Conservation (phyloP, 2,113 vertebrate species). For the Sceloporus undulatus region DNA sequence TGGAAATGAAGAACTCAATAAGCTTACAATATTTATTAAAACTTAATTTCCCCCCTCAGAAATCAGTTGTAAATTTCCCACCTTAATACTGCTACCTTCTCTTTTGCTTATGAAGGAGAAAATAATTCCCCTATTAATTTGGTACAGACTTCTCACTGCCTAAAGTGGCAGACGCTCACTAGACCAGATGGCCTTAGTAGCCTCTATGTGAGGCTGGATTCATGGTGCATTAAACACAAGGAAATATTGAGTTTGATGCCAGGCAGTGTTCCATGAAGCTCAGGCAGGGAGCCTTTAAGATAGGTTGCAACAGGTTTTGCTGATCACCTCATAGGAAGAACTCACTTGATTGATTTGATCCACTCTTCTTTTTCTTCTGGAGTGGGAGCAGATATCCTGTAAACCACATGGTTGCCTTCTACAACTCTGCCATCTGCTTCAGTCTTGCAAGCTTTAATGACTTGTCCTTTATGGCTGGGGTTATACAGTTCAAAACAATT, state of each 20-base stretch:
- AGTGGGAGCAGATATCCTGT: constrained; percentile 97
- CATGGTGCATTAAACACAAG: not conserved
- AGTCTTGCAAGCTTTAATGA: constrained; percentile 98
- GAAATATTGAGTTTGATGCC: not conserved
- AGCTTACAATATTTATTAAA: not conserved
- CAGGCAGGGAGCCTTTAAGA: not conserved
- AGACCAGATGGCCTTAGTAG: too few species aligned
- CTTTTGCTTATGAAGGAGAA: not conserved
- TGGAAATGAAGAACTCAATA: not conserved
- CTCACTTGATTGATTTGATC: constrained; percentile 99
- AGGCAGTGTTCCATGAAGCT: not conserved
- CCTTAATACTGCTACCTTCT: not conserved
- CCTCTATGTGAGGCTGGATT: not conserved
- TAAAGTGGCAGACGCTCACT: too few species aligned
- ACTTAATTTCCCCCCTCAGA: too few species aligned
- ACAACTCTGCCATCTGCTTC: constrained; percentile 96
- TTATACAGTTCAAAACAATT: constrained; percentile 99
- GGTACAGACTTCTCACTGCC: not conserved
- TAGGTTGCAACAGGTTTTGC: not conserved
- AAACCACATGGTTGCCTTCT: constrained; percentile 97
- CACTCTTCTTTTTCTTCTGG: constrained; percentile 98
- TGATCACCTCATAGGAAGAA: not conserved
- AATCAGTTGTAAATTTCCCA: not conserved
- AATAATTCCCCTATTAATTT: not conserved
- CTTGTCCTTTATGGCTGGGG: constrained; percentile 95